phyloP scores from a whole-genome alignment of 2,113 vertebrate genomes.

The Triplophysa dalaica region DNA sequence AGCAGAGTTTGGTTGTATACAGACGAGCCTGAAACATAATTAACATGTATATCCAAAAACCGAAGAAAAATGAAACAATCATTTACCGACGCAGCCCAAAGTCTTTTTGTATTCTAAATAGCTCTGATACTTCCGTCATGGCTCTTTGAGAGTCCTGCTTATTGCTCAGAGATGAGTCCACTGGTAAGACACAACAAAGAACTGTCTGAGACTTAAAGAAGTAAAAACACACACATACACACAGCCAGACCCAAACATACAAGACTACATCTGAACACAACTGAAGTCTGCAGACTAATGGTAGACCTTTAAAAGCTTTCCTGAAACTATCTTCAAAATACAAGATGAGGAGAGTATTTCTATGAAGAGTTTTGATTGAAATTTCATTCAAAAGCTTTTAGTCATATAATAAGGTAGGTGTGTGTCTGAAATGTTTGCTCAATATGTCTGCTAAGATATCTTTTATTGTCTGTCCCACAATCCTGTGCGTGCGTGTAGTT shows the following conservation, averaged over 20 bases:
- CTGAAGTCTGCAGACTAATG: neutral
- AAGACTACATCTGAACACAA: neutral
- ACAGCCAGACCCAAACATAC: slow-evolving; percentile 11
- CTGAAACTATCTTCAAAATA: no score
- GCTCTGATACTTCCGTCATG: slow-evolving; percentile 62
- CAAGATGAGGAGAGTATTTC: no score
- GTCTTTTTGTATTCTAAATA: slow-evolving; percentile 59
- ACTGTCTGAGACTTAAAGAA: slow-evolving; percentile 42
- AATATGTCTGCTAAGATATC: no score
- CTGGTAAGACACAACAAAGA: slow-evolving; percentile 56
- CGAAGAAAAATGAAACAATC: neutral
- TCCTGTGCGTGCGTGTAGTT: no score
- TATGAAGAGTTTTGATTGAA: no score
- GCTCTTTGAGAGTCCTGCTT: slow-evolving; percentile 56
- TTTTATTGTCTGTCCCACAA: no score
- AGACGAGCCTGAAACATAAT: neutral
- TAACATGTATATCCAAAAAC: neutral
- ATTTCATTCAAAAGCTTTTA: no score
- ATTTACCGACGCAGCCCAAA: slow-evolving; percentile 24
- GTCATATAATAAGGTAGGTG: no score
- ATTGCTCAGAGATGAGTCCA: slow-evolving; percentile 37
- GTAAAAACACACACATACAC: slow-evolving; percentile 35
- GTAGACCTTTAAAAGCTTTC: neutral
- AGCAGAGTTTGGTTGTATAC: no score
- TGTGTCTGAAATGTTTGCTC: no score